Percentiles rank a stretch among this genome's conserved stretches.
Evolutionary conservation across 2,113 vertebrate species (phyloP).

Genomic region (Stegastes partitus): DNA sequence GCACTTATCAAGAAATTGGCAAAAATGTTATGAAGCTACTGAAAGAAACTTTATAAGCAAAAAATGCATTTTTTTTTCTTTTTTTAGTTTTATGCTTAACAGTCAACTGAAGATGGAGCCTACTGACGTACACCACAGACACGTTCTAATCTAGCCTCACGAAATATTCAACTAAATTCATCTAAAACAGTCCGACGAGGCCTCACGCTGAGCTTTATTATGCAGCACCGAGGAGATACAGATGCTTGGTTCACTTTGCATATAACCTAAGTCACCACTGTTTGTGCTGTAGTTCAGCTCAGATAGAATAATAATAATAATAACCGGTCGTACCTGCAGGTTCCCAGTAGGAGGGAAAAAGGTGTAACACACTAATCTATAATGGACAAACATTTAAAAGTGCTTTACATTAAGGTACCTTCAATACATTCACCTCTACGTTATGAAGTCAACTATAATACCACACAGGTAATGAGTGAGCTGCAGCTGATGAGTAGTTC

Average conservation of each 20-base stretch:
- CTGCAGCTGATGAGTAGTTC: conserved; percentile 48
- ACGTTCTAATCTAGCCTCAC: conserved; percentile 47
- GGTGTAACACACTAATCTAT: conserved; percentile 59
- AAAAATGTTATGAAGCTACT: conserved; percentile 55
- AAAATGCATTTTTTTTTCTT: conserved; percentile 35
- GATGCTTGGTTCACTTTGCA: conserved; percentile 44
- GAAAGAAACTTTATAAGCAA: conserved; percentile 48
- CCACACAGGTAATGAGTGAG: conserved; percentile 64
- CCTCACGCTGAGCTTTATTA: conserved; percentile 39
- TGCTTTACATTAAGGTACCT: conserved; percentile 82
- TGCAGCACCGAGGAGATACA: conserved; percentile 49
- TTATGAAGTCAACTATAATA: conserved; percentile 68
- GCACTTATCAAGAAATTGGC: conserved; percentile 80
- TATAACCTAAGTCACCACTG: conserved; percentile 24
- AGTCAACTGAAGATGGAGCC: conserved; percentile 44
- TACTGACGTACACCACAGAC: conserved; percentile 45
- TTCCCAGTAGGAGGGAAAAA: conserved; percentile 4
- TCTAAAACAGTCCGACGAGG: conserved; percentile 44
- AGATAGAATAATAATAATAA: conserved; percentile 10
- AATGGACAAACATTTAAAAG: conserved; percentile 79
- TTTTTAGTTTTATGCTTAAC: conserved; percentile 37
- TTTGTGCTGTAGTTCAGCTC: conserved; percentile 63
- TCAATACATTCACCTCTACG: conserved; percentile 80
- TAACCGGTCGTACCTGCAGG: conserved; percentile 39
- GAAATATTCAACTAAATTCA: conserved; percentile 42